Base-by-base conservation (phyloP, 2,888 invertebrate species). In the Dicyrtomina minuta region DNA sequence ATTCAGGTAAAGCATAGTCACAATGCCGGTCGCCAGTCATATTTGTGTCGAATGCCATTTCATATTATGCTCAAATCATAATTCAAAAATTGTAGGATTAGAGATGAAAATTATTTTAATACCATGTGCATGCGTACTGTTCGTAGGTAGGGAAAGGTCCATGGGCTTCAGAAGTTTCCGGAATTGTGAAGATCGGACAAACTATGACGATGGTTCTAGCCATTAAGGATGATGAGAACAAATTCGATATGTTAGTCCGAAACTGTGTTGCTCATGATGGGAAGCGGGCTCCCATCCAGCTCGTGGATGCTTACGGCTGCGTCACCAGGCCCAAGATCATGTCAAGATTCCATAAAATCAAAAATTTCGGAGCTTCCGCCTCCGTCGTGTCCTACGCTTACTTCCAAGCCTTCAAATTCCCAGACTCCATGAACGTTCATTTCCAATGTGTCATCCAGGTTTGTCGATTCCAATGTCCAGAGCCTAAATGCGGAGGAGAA, bases 201-300 rank as follows among this genome's bases (percentile, higher is more conserved):
- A 95, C 95, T 0, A 95, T 95, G 95, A 95, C 95, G 12, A 95
- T 95, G 95, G 95, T 95, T 13, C 84, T 95, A 71, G 95, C 95
- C 24, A 95, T 95, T 80, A 95, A 95, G 83, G 95, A 95, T 79
- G 94, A 95, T 79, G 95, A 95, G 83, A 94, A 93, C 80, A 95
- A 95, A 84, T 95, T 95, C 82, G 95, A 95, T 80, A 95, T 95
- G 94, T 83, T 95, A 75, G 94, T 95, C 43, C 87, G 95, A 74
- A 95, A 95, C 82, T 95, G 95, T 82, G 93, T 95, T 24, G 95
- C 95, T 49, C 95, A 95, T 80, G 95, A 95, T 79, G 95, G 95
- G 64, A 94, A 95, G 82, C 87, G 93, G 71, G 92, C 93, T 44
- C 94, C 94, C 4, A 95, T 95, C 77, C 93, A 94, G 82, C 84